Evolutionary conservation across 2,888 invertebrate species (phyloP).

Genomic region (Abrostola tripartita): DNA sequence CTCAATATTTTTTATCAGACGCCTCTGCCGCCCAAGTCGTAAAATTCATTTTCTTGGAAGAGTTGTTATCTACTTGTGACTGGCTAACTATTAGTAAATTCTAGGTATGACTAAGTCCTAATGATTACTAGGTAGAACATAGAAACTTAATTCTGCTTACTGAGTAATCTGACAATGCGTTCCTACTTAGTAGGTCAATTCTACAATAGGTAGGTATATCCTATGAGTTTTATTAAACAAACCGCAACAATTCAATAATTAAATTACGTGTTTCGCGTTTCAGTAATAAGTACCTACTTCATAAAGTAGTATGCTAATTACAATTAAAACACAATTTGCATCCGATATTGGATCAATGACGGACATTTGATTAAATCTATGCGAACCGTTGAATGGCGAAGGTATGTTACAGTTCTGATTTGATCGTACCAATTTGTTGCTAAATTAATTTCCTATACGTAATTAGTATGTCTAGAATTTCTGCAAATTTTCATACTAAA

Average conservation of each 20-base stretch:
- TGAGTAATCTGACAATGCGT: too few species aligned
- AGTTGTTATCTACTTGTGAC: too few species aligned
- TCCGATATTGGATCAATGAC: conserved; percentile 62
- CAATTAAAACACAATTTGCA: conserved; percentile 59
- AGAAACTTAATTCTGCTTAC: too few species aligned
- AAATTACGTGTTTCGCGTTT: conserved; percentile 30
- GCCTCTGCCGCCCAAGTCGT: neutral
- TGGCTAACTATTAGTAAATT: too few species aligned
- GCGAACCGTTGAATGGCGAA: conserved; percentile 52
- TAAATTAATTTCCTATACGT: conserved; percentile 65
- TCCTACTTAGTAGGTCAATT: too few species aligned
- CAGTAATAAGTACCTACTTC: conserved; percentile 12
- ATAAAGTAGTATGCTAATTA: conserved; percentile 50
- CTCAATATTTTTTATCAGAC: neutral
- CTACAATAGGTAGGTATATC: too few species aligned
- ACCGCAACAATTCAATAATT: conserved; percentile 20
- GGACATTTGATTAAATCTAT: conserved; percentile 64
- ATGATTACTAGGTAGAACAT: too few species aligned
- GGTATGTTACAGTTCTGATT: conserved; percentile 63
- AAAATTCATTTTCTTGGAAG: too few species aligned
- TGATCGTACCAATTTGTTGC: conserved; percentile 67
- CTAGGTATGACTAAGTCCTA: too few species aligned
- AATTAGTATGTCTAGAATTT: conserved; percentile 64
- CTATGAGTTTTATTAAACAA: conserved; percentile 8
- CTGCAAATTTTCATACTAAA: conserved; percentile 33